phyloP scores from a whole-genome alignment of 2,797 vertebrate species.

The Sternotherus odoratus region DNA sequence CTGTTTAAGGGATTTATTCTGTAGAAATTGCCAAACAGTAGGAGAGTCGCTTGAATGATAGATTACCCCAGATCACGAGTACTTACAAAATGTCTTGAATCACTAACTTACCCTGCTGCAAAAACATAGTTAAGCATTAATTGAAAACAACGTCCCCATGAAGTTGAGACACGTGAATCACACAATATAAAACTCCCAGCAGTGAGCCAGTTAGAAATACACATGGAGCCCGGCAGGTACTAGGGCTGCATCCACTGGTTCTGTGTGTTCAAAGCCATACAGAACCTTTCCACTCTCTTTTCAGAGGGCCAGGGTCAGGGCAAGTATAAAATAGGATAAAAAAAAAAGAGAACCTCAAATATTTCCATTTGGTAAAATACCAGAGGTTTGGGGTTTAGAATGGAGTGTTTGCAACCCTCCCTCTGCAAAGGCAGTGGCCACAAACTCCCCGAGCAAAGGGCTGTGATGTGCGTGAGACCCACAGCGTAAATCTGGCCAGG shows the following conservation, averaged over 20 bases:
- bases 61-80: background rate
- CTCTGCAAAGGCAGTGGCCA: background rate
- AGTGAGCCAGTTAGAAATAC: background rate
- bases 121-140: background rate
- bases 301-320: background rate
- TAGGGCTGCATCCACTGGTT: no score
- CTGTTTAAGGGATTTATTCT: background rate
- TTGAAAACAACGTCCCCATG: background rate
- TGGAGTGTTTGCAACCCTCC: background rate
- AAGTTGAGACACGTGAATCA: background rate
- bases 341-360: background rate
- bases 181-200: background rate
- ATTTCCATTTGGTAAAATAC: background rate
- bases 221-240: background rate
- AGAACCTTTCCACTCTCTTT: background rate
- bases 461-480: background rate
- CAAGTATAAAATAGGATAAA: background rate
- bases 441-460: background rate
- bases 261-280: background rate
- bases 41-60: background rate
- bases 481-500: background rate
- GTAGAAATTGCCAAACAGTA: background rate
- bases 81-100: background rate
- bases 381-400: background rate
- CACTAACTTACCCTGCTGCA: background rate